Conservation (phyloP, 2,888 invertebrate species). For the Morpho achilles region DNA sequence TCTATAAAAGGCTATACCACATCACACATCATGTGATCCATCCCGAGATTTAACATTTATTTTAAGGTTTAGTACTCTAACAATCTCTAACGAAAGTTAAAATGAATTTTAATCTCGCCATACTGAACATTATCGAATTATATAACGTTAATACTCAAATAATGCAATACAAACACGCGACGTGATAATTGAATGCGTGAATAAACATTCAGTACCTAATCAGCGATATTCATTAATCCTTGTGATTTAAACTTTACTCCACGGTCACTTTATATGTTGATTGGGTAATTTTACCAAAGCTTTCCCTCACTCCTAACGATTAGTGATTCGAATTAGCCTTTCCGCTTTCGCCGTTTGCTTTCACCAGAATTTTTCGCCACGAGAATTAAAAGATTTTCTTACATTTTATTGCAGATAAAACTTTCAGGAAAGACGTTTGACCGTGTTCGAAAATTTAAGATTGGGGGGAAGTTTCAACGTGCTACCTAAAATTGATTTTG, state of each 20-base stretch:
- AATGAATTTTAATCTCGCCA: too few relatives aligned
- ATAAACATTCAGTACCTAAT: constrained; percentile 46
- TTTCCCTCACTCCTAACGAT: constrained; percentile 43
- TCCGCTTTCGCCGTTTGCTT: constrained; percentile 20
- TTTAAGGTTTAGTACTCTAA: too few relatives aligned
- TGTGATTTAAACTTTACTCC: constrained; percentile 52
- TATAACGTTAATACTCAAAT: too few relatives aligned
- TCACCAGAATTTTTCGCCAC: constrained; percentile 7
- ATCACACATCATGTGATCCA: too few relatives aligned
- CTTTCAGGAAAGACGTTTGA: constrained; percentile 1
- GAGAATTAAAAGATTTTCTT: constrained; percentile 10
- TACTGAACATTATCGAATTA: background rate
- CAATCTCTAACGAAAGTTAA: too few relatives aligned
- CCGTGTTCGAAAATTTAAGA: background rate
- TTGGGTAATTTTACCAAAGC: constrained; percentile 59
- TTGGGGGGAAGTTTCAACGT: too few relatives aligned
- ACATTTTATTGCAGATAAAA: constrained; percentile 6
- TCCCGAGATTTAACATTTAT: too few relatives aligned
- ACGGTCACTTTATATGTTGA: constrained; percentile 64
- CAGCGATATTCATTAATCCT: constrained; percentile 57
- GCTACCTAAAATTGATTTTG: too few relatives aligned
- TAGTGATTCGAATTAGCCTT: constrained; percentile 39
- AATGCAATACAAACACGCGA: background rate
- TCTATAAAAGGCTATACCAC: too few relatives aligned
- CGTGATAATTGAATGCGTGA: constrained; percentile 38